A percentile compares a stretch with the other conserved stretches of the same genome.
Conservation (phyloP, 2,888 invertebrate genomes). For the Nomada hirtipes region DNA sequence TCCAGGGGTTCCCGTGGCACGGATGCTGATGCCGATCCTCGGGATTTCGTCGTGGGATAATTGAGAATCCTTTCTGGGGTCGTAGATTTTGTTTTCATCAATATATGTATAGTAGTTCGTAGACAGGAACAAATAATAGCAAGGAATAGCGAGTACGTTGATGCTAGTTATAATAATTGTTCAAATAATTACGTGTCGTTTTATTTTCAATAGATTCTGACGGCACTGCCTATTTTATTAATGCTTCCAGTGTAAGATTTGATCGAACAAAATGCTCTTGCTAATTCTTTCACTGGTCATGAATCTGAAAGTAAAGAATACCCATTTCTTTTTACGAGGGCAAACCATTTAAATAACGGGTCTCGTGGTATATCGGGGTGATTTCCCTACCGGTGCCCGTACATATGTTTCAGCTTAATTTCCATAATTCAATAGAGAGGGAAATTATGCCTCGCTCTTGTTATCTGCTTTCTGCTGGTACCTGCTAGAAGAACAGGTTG, state of each 20-base stretch:
- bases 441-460: background rate
- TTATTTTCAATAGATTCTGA: no score
- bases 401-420: conserved; percentile 40
- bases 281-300: background rate
- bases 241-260: no score
- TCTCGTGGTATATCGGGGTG: background rate
- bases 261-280: no score
- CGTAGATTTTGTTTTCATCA: background rate
- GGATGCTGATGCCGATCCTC: conserved; percentile 49
- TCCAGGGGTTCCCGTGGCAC: conserved; percentile 15
- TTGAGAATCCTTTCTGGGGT: conserved; percentile 10
- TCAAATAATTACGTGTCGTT: no score
- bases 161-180: no score
- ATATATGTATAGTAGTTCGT: background rate
- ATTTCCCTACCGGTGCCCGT: background rate
- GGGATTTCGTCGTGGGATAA: conserved; percentile 23
- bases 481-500: conserved; percentile 10
- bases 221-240: no score
- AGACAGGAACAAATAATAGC: background rate
- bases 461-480: conserved; percentile 22
- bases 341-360: conserved; percentile 21
- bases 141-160: no score
- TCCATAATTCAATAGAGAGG: background rate
- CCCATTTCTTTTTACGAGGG: background rate
- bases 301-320: background rate